A percentile compares a stretch with the other conserved stretches of the same genome.
Conservation (phyloP, 1,140 invertebrate genomes). For the Ceratosolen solmsi region DNA sequence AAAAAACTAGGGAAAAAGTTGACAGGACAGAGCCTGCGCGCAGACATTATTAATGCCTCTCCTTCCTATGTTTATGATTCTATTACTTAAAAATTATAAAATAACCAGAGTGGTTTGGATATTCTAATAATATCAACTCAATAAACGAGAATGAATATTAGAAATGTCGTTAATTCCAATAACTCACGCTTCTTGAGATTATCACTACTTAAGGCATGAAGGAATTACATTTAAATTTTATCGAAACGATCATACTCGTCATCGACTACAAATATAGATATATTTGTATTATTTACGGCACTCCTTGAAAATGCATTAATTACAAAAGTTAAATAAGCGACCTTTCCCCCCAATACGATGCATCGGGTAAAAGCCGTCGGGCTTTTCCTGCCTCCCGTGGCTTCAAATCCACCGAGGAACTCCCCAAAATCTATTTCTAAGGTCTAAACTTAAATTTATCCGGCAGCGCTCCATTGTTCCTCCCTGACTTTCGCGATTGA, state of each 20-base stretch:
- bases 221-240: neutral
- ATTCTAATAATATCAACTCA: too few relatives aligned
- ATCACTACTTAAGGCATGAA: neutral
- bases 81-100: too few relatives aligned
- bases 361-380: neutral
- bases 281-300: neutral
- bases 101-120: too few relatives aligned
- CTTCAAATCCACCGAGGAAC: neutral
- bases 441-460: constrained; percentile 30
- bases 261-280: neutral
- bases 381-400: neutral
- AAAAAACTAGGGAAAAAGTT: too few relatives aligned
- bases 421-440: constrained; percentile 3
- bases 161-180: neutral
- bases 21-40: too few relatives aligned
- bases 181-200: neutral
- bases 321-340: neutral
- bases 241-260: neutral
- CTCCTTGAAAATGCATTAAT: neutral
- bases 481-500: neutral
- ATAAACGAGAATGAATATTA: neutral
- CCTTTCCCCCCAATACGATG: neutral
- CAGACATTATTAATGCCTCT: too few relatives aligned
- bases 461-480: neutral
- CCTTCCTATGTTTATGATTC: too few relatives aligned